Evolutionary conservation across 2,888 invertebrate species (phyloP).

Genomic region (Trissolcus brochymenae): DNA sequence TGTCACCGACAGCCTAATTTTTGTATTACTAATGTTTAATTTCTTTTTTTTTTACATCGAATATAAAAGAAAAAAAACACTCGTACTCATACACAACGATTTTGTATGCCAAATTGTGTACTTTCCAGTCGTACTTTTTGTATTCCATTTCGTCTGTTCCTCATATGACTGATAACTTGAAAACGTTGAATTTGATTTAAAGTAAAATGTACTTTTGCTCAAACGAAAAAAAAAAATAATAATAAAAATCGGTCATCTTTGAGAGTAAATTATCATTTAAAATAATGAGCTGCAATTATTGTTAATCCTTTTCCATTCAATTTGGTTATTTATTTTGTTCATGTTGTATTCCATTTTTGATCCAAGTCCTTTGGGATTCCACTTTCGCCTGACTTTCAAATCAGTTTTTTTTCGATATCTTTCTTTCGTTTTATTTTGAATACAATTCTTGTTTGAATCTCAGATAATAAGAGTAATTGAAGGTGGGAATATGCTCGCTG

Average conservation of each 20-base stretch:
- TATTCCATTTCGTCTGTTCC: not conserved
- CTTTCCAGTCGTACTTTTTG: constrained; percentile 1
- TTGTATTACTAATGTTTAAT: not conserved
- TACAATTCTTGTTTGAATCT: not conserved
- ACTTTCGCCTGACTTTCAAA: not conserved
- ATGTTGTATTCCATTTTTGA: not conserved
- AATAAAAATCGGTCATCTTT: too few relatives aligned
- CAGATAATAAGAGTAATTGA: constrained; percentile 19
- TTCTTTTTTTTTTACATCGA: not conserved
- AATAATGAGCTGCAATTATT: not conserved
- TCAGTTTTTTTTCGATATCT: not conserved
- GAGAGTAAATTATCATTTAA: constrained; percentile 4
- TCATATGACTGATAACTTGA: too few relatives aligned
- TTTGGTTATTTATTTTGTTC: not conserved
- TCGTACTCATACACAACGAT: too few relatives aligned
- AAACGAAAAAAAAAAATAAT: too few relatives aligned
- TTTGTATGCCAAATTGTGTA: constrained; percentile 2
- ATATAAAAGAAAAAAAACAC: not conserved
- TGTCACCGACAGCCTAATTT: not conserved
- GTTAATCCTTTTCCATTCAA: not conserved
- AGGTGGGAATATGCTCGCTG: constrained; percentile 22
- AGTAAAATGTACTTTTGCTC: too few relatives aligned
- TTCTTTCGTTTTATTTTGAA: constrained; percentile 7
- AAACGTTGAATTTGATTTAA: not conserved
- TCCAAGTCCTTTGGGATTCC: not conserved